phyloP scores from a whole-genome alignment of 2,113 vertebrate genomes.

The Dolichallabes microphthalmus region DNA sequence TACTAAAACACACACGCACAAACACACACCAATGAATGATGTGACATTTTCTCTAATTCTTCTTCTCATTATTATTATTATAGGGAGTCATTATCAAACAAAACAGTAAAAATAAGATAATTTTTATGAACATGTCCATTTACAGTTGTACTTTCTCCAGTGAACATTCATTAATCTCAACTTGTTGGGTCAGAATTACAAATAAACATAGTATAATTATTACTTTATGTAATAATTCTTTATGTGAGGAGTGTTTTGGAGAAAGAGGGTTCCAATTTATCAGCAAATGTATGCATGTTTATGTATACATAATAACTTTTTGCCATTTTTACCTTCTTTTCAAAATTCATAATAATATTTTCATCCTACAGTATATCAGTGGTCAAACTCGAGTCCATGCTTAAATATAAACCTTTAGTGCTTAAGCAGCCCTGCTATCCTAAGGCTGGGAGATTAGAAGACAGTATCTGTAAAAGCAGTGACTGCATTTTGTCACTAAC shows the following conservation, averaged over 20 bases:
- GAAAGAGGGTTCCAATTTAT: background rate
- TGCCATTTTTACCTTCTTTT: slow-evolving; percentile 1
- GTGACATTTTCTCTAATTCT: slow-evolving; percentile 5
- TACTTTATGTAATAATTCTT: slow-evolving; percentile 46
- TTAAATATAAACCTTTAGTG: slow-evolving; percentile 11
- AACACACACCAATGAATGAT: background rate
- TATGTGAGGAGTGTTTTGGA: background rate
- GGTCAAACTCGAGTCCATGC: background rate
- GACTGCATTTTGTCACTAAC: slow-evolving; percentile 29
- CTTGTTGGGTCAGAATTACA: slow-evolving; percentile 77
- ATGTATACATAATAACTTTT: background rate
- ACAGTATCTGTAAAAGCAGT: slow-evolving; percentile 34
- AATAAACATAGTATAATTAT: slow-evolving; percentile 48
- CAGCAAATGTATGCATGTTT: background rate
- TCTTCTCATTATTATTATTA: slow-evolving; percentile 43
- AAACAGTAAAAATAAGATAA: slow-evolving; percentile 77
- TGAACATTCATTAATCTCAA: slow-evolving; percentile 97
- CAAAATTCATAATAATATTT: background rate
- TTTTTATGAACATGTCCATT: slow-evolving; percentile 84
- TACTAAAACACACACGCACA: background rate
- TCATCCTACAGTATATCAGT: background rate
- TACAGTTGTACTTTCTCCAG: slow-evolving; percentile 90
- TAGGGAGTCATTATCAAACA: slow-evolving; percentile 95
- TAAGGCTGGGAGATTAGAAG: background rate
- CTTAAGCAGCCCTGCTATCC: background rate